Base-by-base conservation (phyloP, 2,888 invertebrate genomes). In the Pardosa pseudoannulata region DNA sequence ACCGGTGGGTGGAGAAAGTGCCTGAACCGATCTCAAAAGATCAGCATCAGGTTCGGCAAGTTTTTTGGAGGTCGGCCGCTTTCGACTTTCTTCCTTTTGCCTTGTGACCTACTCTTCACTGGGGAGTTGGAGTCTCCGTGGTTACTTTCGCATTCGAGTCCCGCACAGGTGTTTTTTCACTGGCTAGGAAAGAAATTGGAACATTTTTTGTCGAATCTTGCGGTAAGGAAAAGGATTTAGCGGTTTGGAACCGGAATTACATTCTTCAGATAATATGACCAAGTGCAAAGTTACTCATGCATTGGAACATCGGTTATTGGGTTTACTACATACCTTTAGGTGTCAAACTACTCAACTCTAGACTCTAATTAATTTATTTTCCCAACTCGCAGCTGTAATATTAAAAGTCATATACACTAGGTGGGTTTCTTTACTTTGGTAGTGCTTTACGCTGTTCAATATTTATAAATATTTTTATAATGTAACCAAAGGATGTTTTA, bases 1-100 rank as follows among this genome's bases (percentile, higher is more conserved):
- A 85, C 31, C 62, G 32, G 83, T 85, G 83, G 83, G 83, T 85
- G 83, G 83, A 85, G 83, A 85, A 85, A 85, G 83, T 85, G 68
- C 56, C 62, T 73, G 16, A 85, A 85, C 83, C n/a, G 73, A 62
- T 64, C 74, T 70, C 9, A 19, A 50, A 68, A 82, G 74, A 73
- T 71, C 71, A 39, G 64, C 78, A 72, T 76, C 83, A 85, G 83
- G 83, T 85, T 85, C 73, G 68, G 78, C 83, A 56, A 85, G 83
- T 85, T 85, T 76, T 78, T 85, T 85, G 67, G 78, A 78, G 78
- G 83, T 78, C 78, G 68, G 72, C 67, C 46, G 50, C 28, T 67
- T 31, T 36, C 50, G 36, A 78, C 78, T 72, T 85, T 78, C 76
- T 76, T 82, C 71, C 76, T 64, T 78, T 85, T 85, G 67, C 83